A percentile compares a stretch with the other conserved stretches of the same genome.
Evolutionary conservation across 2,113 vertebrate species (phyloP).

Genomic region (Eupsittula cactorum): DNA sequence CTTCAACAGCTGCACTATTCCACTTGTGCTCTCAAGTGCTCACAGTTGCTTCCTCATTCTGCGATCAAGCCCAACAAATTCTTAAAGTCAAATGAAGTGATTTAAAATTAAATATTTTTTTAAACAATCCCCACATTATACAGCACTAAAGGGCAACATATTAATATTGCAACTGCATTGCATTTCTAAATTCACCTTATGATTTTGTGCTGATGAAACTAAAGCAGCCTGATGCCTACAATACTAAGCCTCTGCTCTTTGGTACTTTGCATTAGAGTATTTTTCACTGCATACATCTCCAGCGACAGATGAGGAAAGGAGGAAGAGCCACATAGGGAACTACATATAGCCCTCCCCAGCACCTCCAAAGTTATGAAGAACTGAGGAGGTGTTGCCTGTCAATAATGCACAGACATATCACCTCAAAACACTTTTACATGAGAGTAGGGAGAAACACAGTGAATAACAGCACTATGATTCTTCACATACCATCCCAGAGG

Average conservation of each 20-base stretch:
- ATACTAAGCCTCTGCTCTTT: background rate
- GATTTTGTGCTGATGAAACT: background rate
- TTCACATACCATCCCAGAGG: background rate
- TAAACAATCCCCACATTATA: background rate
- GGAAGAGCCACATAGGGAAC: background rate
- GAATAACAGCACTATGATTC: background rate
- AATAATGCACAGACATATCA: background rate
- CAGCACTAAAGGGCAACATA: background rate
- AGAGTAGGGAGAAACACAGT: background rate
- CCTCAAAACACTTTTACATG: background rate
- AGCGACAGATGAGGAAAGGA: background rate
- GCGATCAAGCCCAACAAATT: background rate
- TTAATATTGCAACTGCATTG: background rate
- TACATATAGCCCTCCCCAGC: background rate
- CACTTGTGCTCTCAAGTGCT: background rate
- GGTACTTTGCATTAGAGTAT: background rate
- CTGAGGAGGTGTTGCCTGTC: background rate
- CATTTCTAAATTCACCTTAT: background rate
- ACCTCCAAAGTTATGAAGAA: background rate
- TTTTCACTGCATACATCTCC: background rate
- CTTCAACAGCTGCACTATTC: background rate
- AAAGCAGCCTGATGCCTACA: background rate
- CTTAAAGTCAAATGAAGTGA: background rate
- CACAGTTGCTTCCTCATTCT: background rate
- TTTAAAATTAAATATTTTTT: background rate